Conservation (phyloP, 2,797 vertebrate species). For the Chanos chanos region DNA sequence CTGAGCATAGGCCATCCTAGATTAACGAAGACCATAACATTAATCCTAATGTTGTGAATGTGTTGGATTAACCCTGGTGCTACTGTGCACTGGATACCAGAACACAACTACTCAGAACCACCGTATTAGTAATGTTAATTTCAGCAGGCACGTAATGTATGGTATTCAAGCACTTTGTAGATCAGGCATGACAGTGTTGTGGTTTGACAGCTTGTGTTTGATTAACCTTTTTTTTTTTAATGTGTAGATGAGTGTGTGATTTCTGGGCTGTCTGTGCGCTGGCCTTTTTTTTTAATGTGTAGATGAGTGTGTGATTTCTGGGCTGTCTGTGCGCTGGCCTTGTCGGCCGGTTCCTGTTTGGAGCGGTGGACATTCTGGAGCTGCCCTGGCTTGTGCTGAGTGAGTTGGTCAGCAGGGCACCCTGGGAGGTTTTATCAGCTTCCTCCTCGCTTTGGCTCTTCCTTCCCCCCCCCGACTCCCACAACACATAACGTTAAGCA, state of each 20-base stretch:
- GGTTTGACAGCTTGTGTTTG: no score
- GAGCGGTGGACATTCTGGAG: slow-evolving; percentile 21
- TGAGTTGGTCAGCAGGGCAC: slow-evolving; percentile 30
- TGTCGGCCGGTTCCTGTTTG: slow-evolving; percentile 46
- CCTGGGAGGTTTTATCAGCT: slow-evolving; percentile 65
- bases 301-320: background rate
- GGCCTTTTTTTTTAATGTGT: background rate
- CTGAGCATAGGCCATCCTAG: no score
- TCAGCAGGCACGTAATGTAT: no score
- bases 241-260: background rate
- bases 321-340: background rate
- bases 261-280: background rate
- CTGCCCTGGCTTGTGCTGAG: slow-evolving; percentile 5
- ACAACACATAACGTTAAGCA: no score
- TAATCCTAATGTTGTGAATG: no score
- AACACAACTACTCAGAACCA: no score
- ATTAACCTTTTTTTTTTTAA: background rate
- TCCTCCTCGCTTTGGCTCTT: slow-evolving; percentile 68
- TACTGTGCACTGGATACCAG: no score
- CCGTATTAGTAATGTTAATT: no score
- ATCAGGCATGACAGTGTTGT: no score
- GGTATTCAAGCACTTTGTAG: no score
- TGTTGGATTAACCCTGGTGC: no score
- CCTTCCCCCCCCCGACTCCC: slow-evolving; percentile 59
- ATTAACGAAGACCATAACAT: no score